Evolutionary conservation across 2,797 vertebrate genomes (phyloP).

Genomic region (Mormyrops attenuatus): DNA sequence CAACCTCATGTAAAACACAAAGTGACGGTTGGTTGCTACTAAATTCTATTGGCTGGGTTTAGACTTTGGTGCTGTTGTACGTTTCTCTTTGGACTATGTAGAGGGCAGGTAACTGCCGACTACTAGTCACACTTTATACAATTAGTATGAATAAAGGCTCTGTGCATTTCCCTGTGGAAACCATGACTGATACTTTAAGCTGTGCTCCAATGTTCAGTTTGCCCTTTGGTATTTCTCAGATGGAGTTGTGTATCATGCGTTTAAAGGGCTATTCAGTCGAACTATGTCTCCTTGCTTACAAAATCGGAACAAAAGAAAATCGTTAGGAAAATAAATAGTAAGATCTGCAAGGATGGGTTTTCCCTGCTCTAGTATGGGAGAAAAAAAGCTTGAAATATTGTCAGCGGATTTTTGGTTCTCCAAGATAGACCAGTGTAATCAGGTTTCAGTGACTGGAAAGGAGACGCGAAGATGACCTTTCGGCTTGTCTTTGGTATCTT

Average conservation of each 20-base stretch:
- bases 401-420: neutral
- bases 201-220: neutral
- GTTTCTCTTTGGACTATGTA: neutral
- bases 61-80: neutral
- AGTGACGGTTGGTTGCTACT: neutral
- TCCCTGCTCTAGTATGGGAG: neutral
- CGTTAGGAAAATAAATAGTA: neutral
- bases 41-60: neutral
- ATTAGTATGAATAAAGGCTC: neutral
- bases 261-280: neutral
- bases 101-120: neutral
- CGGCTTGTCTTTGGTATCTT: neutral
- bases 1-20: neutral
- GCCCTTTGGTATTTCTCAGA: neutral
- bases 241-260: neutral
- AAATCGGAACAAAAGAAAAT: neutral
- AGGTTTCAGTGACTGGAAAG: neutral
- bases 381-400: neutral
- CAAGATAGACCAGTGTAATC: neutral
- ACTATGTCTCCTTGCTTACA: neutral
- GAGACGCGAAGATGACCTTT: neutral
- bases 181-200: neutral
- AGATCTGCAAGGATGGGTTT: neutral
- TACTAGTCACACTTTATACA: neutral
- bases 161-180: neutral